phyloP scores from a whole-genome alignment of 2,797 vertebrate genomes.

The Eleutherodactylus coqui region DNA sequence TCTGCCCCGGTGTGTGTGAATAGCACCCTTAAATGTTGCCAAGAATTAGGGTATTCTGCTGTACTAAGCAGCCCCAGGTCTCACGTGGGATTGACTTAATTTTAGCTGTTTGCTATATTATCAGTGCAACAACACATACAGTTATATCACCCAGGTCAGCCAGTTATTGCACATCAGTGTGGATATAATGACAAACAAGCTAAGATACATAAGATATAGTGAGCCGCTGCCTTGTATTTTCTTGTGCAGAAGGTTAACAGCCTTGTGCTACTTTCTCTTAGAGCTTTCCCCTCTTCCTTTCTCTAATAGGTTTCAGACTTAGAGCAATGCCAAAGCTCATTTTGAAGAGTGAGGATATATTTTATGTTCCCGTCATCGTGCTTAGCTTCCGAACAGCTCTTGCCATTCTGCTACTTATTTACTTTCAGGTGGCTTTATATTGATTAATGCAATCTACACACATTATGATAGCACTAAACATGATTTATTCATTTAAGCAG shows the following conservation, averaged over 20 bases:
- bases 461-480: constrained; percentile 23
- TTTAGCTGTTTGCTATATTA: constrained; percentile 7
- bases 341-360: constrained; percentile 58
- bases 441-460: constrained; percentile 10
- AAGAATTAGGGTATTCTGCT: background rate
- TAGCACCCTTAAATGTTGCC: background rate
- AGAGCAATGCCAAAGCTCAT: constrained; percentile 61
- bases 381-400: constrained; percentile 22
- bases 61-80: background rate
- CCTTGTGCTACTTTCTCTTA: constrained; percentile 57
- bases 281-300: constrained; percentile 52
- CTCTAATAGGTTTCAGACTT: constrained; percentile 61
- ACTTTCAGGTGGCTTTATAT: constrained; percentile 29
- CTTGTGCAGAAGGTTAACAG: constrained; percentile 60
- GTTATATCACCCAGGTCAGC: constrained; percentile 21
- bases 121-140: constrained; percentile 12
- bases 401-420: constrained; percentile 33
- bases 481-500: constrained; percentile 3
- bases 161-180: constrained; percentile 25
- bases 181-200: constrained; percentile 51
- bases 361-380: constrained; percentile 48
- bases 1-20: no score
- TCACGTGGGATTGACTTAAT: background rate
- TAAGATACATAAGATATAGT: constrained; percentile 55
- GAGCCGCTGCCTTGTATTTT: constrained; percentile 58